A percentile compares a stretch with the other conserved stretches of the same genome.
phyloP scores from a whole-genome alignment of 2,888 invertebrate species.

The Scrobipalpa costella region DNA sequence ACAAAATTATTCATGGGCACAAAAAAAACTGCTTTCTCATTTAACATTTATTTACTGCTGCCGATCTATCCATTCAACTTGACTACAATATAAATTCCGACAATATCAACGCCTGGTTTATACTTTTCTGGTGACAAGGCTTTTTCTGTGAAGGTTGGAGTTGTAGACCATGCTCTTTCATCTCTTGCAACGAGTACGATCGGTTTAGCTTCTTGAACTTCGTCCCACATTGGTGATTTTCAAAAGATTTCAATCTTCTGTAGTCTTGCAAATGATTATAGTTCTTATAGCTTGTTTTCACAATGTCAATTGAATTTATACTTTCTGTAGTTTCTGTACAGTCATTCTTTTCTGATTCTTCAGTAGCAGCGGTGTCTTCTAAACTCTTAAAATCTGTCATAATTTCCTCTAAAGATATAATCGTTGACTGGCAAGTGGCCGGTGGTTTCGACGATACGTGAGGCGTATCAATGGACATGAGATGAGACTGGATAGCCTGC shows the following conservation, averaged over 20 bases:
- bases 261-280: conserved; percentile 60
- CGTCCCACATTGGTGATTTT: conserved; percentile 39
- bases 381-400: conserved; percentile 61
- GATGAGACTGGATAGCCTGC: conserved; percentile 49
- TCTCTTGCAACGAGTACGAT: conserved; percentile 59
- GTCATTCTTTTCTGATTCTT: conserved; percentile 36
- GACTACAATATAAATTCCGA: conserved; percentile 67
- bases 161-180: conserved; percentile 55
- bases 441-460: conserved; percentile 41
- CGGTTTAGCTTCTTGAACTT: conserved; percentile 53
- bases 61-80: no score
- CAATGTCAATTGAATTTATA: conserved; percentile 26
- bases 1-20: no score
- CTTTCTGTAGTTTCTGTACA: conserved; percentile 31
- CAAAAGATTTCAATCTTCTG: conserved; percentile 58
- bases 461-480: conserved; percentile 54
- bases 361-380: conserved; percentile 44
- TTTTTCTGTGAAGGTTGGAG: conserved; percentile 40
- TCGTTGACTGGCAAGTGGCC: conserved; percentile 39
- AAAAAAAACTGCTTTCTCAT: no score
- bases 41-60: no score
- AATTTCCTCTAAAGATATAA: conserved; percentile 53
- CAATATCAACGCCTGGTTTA: conserved; percentile 53
- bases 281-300: conserved; percentile 35
- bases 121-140: conserved; percentile 43